Evolutionary conservation across 1,140 invertebrate species (phyloP).

Genomic region (Plectrocnemia conspersa): DNA sequence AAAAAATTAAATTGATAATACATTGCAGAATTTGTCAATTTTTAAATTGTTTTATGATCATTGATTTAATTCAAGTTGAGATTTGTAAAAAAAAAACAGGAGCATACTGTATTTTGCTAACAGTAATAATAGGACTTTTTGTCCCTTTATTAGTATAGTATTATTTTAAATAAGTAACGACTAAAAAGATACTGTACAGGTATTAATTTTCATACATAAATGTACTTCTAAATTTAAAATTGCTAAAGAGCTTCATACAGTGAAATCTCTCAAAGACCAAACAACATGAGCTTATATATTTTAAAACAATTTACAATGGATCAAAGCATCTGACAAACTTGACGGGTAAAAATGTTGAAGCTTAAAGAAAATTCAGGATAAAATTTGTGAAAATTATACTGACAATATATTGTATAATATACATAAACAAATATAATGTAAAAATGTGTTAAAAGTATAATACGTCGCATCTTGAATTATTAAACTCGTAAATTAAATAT

Average conservation of each 20-base stretch:
- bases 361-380: conserved; percentile 5
- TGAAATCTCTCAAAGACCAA: conserved; percentile 1
- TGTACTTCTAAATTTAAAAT: conserved; percentile 4
- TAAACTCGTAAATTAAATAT: conserved; percentile 2
- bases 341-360: neutral
- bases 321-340: neutral
- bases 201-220: neutral
- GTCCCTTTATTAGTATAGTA: too few species aligned
- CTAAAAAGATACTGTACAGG: neutral
- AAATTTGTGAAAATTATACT: conserved; percentile 1
- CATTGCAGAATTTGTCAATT: too few species aligned
- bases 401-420: neutral
- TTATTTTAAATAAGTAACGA: too few species aligned
- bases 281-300: conserved; percentile 1
- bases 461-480: neutral
- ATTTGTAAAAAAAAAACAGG: too few species aligned
- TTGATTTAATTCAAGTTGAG: too few species aligned
- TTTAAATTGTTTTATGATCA: too few species aligned
- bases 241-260: neutral
- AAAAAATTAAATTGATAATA: too few species aligned
- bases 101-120: too few species aligned
- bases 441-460: conserved; percentile 1
- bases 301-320: conserved; percentile 3
- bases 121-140: too few species aligned
- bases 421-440: neutral